A percentile compares a stretch with the other conserved stretches of the same genome.
phyloP scores from a whole-genome alignment of 2,888 invertebrate species.

The Caenorhabditis uteleia region DNA sequence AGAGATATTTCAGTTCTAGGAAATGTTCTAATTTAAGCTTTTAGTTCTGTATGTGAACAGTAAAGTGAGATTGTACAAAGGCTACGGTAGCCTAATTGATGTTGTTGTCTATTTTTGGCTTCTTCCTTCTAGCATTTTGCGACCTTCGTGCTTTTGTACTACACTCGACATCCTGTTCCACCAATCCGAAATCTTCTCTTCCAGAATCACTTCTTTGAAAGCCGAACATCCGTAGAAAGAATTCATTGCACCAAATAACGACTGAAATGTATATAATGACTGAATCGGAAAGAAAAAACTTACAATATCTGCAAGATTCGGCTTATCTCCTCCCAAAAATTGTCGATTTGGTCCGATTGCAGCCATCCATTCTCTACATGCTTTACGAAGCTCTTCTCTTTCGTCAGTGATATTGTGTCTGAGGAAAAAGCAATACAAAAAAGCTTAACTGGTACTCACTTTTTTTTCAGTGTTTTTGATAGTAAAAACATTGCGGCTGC shows the following conservation, averaged over 20 bases:
- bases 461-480: conserved; percentile 85
- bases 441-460: conserved; percentile 72
- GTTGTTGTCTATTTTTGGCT: conserved; percentile 1
- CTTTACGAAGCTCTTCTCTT: conserved; percentile 86
- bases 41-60: no score
- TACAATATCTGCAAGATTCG: conserved; percentile 87
- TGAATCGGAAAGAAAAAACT: no score
- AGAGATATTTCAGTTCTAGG: no score
- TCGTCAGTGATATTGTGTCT: conserved; percentile 86
- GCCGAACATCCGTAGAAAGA: conserved; percentile 65
- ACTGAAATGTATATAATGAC: no score
- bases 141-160: conserved; percentile 49
- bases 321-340: conserved; percentile 85
- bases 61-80: no score
- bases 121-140: conserved; percentile 25
- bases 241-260: conserved; percentile 65
- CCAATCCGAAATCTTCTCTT: conserved; percentile 58
- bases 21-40: no score
- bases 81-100: no score
- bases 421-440: conserved; percentile 50
- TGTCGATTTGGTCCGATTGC: conserved; percentile 76
- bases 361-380: conserved; percentile 81
- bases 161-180: conserved; percentile 50
- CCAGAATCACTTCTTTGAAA: conserved; percentile 61
- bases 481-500: conserved; percentile 92